Percentiles rank a stretch among this genome's conserved stretches.
These are phyloP conservation scores for Bombylius discolor DNA, from an alignment of 2,888 invertebrate species.

Conservation along the genomic window DNA sequence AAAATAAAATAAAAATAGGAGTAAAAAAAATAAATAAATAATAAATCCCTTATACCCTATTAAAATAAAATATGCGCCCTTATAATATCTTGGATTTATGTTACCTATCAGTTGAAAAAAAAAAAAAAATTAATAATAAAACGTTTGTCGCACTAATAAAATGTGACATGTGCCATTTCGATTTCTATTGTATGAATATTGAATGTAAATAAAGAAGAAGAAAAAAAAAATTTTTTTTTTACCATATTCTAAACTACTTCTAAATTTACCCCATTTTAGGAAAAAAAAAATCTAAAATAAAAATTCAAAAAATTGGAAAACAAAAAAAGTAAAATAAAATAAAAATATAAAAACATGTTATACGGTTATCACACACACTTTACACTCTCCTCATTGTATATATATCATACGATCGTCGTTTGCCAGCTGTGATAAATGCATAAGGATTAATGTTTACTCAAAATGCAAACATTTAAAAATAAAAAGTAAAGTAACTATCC, in stretches of 20 bases:
- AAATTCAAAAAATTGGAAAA: not conserved
- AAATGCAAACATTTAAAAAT: not conserved
- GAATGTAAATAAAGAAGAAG: not conserved
- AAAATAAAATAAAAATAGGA: too few species aligned
- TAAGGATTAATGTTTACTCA: not conserved
- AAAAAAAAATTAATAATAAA: not conserved
- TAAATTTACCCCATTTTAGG: not conserved
- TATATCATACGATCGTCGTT: too few species aligned
- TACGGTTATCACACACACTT: not conserved
- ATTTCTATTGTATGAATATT: not conserved
- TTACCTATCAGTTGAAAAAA: too few species aligned
- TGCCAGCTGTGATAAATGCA: too few species aligned
- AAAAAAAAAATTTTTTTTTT: not conserved
- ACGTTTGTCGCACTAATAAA: not conserved
- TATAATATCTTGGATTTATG: not conserved
- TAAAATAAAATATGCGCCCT: not conserved
- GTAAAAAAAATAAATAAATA: too few species aligned
- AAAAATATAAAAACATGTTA: not conserved
- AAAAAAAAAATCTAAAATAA: not conserved
- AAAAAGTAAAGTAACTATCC: too few species aligned
- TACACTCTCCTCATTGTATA: too few species aligned
- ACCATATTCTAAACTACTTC: not conserved
- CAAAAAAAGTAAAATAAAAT: not conserved
- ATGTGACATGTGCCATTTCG: conserved; percentile 3
- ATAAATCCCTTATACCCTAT: too few species aligned